Percentiles rank a stretch among this genome's conserved stretches.
These are phyloP conservation scores for Xestia ashworthii DNA, from an alignment of 2,888 invertebrate genomes.

Conservation along the genomic window DNA sequence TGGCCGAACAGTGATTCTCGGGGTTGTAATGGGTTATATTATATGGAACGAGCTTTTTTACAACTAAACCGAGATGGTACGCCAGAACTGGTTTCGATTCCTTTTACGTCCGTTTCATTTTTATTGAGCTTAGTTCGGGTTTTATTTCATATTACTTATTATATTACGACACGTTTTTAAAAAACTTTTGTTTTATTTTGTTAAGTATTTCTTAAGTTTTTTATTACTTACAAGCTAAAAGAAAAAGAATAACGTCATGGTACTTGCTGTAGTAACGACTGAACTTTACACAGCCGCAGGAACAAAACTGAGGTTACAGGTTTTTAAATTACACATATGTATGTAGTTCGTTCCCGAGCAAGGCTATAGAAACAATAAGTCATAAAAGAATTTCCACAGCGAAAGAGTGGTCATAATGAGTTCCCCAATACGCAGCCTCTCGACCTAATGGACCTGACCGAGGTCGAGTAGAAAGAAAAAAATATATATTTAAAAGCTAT, in stretches of 20 bases:
- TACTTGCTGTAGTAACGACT: conserved; percentile 59
- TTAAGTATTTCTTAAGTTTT: conserved; percentile 59
- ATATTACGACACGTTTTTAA: conserved; percentile 83
- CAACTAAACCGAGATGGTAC: conserved; percentile 88
- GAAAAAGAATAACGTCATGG: conserved; percentile 56
- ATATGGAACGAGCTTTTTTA: conserved; percentile 89
- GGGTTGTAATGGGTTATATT: conserved; percentile 90
- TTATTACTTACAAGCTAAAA: conserved; percentile 45
- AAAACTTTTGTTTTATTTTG: conserved; percentile 71
- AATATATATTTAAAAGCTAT: conserved; percentile 88
- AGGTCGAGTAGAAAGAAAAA: conserved; percentile 83
- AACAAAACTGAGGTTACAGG: conserved; percentile 65
- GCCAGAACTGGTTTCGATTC: conserved; percentile 86
- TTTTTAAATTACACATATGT: conserved; percentile 70
- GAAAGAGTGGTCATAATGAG: conserved; percentile 83
- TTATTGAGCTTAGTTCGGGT: conserved; percentile 85
- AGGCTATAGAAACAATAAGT: conserved; percentile 86
- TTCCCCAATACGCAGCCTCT: conserved; percentile 82
- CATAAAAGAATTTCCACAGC: conserved; percentile 86
- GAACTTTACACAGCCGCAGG: conserved; percentile 54
- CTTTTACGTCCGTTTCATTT: conserved; percentile 85
- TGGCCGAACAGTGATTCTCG: conserved; percentile 86
- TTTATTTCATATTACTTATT: conserved; percentile 86
- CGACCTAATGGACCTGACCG: conserved; percentile 86
- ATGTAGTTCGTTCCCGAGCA: conserved; percentile 76